Evolutionary conservation across 2,797 vertebrate genomes (phyloP), one percentile per base, ranked within the genome.

Genomic region (Odontamblyopus rebecca): DNA sequence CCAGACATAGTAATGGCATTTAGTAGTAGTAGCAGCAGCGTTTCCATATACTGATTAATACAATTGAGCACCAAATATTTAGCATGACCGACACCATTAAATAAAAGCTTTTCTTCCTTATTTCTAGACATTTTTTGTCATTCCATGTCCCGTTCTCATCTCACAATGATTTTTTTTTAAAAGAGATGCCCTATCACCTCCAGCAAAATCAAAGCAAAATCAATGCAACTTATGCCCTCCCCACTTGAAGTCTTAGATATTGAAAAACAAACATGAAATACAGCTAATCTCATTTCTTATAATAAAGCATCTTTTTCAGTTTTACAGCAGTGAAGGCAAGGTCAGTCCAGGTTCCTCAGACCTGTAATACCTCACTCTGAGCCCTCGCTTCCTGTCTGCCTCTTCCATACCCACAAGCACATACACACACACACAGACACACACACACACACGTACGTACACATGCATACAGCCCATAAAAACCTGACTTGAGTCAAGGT

Each of bases 371-470:
- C 67, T 68, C 72, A 67, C 71, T 81, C 66, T 56, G 70, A 73
- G 70, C 57, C 80, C 67, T 65, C 1, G 71, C 88, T 89, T 91
- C 88, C 90, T 82, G 80, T 81, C 85, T 82, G 77, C 83, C 81
- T 78, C 79, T 82, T 74, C 75, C 80, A 85, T 54, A 74, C 12
- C 71, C 67, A 53, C 60, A 62, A 65, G 66, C 62, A n/a, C 18
- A 57, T 11, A 1, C 18, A 41, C 3, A 44, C 12, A 18, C 29
- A 32, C 51, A 53, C 51, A 53, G 3, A 61, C 9, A 57, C 56
- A 30, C 15, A 7, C 15, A 61, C 15, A 8, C 32, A 35, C 0
- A 35, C 32, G 7, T 6, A 35, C 6, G 6, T 35, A 35, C 32
- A 44, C 44, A 15, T 48, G 44, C 44, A 48, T 48, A 62, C 18